Evolutionary conservation across 2,888 invertebrate species (phyloP).

Genomic region (Glaucopsyche alexis): DNA sequence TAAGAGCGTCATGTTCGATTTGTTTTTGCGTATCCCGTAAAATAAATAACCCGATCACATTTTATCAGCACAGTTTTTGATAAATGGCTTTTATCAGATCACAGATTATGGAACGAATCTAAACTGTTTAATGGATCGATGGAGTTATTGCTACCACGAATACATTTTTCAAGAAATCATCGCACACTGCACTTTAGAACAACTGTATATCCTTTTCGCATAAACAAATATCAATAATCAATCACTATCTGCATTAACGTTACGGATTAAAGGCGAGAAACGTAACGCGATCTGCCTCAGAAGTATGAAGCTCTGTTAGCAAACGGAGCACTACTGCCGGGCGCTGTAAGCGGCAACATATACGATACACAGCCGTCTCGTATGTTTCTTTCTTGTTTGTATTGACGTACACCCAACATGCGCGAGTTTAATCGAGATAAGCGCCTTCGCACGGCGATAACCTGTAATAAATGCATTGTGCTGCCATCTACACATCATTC

Average conservation of each 20-base stretch:
- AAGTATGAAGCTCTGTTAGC: constrained; percentile 66
- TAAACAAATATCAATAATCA: constrained; percentile 54
- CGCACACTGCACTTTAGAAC: constrained; percentile 51
- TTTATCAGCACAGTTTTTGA: constrained; percentile 48
- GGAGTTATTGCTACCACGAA: constrained; percentile 48
- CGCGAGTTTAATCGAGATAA: constrained; percentile 50
- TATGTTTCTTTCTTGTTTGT: constrained; percentile 65
- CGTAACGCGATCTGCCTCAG: constrained; percentile 64
- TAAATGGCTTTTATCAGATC: constrained; percentile 50
- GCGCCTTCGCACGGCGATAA: constrained; percentile 45
- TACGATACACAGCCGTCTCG: constrained; percentile 55
- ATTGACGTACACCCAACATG: constrained; percentile 70
- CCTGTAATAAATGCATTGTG: constrained; percentile 37
- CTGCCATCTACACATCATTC: constrained; percentile 46
- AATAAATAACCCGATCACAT: constrained; percentile 50
- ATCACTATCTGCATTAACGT: constrained; percentile 60
- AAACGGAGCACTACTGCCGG: constrained; percentile 61
- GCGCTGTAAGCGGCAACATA: constrained; percentile 63
- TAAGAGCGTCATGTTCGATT: constrained; percentile 32
- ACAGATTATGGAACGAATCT: constrained; percentile 48
- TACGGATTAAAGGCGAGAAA: constrained; percentile 52
- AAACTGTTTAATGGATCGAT: constrained; percentile 53
- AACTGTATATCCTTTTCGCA: constrained; percentile 45
- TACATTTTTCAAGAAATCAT: constrained; percentile 46
- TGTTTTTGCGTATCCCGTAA: constrained; percentile 30